Evolutionary conservation across 2,113 vertebrate genomes (phyloP).

Genomic region (Melanerpes aurifrons): DNA sequence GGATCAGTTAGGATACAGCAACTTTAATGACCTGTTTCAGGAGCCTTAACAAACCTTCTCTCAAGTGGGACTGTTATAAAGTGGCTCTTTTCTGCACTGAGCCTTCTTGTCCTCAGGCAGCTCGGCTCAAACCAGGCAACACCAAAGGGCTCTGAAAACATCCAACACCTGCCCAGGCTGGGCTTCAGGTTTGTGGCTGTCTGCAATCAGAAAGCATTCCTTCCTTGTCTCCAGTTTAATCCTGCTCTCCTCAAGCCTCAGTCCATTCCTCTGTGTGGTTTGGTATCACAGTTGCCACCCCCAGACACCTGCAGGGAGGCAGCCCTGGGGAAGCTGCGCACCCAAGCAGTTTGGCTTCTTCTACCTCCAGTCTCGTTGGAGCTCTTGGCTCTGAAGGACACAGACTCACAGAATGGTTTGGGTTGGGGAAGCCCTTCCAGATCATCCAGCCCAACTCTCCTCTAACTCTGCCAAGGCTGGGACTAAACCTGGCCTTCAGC

Average conservation of each 20-base stretch:
- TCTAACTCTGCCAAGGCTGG: too few species aligned
- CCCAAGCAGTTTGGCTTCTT: neutral
- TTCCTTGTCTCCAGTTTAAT: too few species aligned
- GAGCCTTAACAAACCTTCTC: neutral
- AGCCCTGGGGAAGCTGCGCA: neutral
- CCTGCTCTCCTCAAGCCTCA: neutral
- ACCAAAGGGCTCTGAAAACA: neutral
- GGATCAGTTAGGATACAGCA: neutral
- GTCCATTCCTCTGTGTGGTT: neutral
- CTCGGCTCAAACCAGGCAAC: neutral
- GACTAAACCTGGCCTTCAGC: too few species aligned
- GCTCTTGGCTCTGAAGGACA: neutral
- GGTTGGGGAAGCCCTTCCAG: too few species aligned
- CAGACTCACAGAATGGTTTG: too few species aligned
- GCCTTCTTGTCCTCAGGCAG: neutral
- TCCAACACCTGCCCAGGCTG: neutral
- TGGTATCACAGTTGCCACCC: neutral
- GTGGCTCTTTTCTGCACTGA: neutral
- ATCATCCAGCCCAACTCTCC: too few species aligned
- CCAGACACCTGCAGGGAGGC: neutral
- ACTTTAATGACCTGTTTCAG: neutral
- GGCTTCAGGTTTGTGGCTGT: neutral
- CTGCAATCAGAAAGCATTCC: neutral
- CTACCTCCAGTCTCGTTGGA: neutral
- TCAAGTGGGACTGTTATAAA: neutral